These are phyloP conservation scores for Carcina quercana DNA, from an alignment of 2,888 invertebrate species.

Conservation along the genomic window DNA sequence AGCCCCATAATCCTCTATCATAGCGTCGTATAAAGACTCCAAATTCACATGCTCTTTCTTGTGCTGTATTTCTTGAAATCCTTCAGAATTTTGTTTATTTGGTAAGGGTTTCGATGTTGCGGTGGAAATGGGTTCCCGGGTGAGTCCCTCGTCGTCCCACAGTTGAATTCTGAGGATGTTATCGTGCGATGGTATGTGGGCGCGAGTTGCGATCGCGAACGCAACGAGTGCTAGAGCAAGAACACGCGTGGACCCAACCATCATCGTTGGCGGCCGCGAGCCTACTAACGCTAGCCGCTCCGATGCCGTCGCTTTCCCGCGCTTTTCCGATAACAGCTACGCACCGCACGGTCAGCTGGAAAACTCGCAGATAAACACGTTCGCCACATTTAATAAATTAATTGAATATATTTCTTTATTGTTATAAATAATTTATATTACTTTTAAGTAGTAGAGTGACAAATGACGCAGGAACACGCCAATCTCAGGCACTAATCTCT, in stretches of 20 bases:
- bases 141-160: conserved; percentile 66
- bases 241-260: conserved; percentile 53
- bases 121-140: conserved; percentile 44
- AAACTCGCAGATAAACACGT: too few relatives aligned
- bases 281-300: conserved; percentile 47
- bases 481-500: too few relatives aligned
- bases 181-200: conserved; percentile 60
- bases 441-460: too few relatives aligned
- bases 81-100: too few relatives aligned
- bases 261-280: conserved; percentile 59
- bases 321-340: conserved; percentile 65
- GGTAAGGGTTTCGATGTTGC: conserved; percentile 24
- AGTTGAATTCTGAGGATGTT: conserved; percentile 64
- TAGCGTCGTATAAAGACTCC: conserved; percentile 54
- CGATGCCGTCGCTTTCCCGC: conserved; percentile 50
- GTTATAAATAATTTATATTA: too few relatives aligned
- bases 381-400: too few relatives aligned
- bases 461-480: too few relatives aligned
- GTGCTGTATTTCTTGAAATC: too few relatives aligned
- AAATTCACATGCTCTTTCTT: conserved; percentile 45
- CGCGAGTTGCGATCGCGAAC: conserved; percentile 54
- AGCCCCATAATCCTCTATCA: conserved; percentile 57
- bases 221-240: conserved; percentile 44
- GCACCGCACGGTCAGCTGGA: too few relatives aligned
- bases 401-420: too few relatives aligned